Conservation (phyloP, 2,888 invertebrate species). For the Drosophila koepferae region DNA sequence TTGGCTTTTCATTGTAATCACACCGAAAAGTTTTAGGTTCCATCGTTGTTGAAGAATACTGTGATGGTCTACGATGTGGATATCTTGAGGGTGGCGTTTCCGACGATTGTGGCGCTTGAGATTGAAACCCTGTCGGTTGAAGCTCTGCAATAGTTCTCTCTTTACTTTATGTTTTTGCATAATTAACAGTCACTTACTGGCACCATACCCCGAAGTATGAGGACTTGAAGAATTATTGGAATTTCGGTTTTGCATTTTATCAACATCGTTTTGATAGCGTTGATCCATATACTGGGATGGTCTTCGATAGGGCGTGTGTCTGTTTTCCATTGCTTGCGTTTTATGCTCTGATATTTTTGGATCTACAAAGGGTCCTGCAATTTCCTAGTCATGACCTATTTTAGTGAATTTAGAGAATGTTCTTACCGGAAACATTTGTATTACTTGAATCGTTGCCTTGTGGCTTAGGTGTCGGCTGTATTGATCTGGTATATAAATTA, state of each 20-base stretch:
- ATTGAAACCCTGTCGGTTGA: neutral
- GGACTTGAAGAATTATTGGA: neutral
- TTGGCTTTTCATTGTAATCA: neutral
- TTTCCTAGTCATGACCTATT: neutral
- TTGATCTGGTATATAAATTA: neutral
- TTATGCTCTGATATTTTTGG: neutral
- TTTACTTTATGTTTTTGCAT: too few relatives aligned
- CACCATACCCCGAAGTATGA: neutral
- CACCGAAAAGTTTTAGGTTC: neutral
- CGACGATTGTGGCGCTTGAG: neutral
- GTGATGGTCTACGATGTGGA: neutral
- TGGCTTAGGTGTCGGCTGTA: neutral
- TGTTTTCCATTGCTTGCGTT: neutral
- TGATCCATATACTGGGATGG: neutral
- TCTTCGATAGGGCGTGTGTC: neutral
- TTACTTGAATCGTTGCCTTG: neutral
- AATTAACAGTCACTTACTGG: neutral
- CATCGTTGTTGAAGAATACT: neutral
- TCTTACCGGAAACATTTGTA: neutral
- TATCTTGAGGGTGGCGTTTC: neutral
- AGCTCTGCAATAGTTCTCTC: neutral
- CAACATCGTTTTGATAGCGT: neutral
- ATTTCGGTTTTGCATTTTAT: neutral
- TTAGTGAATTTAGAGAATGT: neutral
- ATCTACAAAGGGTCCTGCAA: neutral